These are phyloP conservation scores for Polietes domitor DNA, from an alignment of 2,888 invertebrate genomes.

Conservation along the genomic window DNA sequence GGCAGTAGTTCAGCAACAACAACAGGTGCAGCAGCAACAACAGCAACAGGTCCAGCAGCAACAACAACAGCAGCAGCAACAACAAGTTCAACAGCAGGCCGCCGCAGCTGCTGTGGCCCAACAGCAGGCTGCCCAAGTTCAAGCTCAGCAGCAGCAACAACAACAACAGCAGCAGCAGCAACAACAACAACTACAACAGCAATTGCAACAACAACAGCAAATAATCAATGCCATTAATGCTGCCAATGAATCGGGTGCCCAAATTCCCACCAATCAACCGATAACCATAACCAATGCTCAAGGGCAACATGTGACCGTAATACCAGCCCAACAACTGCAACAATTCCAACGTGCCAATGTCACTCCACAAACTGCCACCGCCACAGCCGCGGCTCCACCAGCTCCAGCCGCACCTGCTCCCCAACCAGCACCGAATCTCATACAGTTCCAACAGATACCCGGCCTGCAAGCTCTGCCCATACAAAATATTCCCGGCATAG, in stretches of 20 bases:
- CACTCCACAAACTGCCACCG: conserved; percentile 49
- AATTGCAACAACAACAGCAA: conserved; percentile 76
- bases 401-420: conserved; percentile 30
- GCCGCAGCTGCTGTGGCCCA: conserved; percentile 62
- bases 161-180: conserved; percentile 64
- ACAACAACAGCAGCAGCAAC: conserved; percentile 66
- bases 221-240: conserved; percentile 75
- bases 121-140: conserved; percentile 35
- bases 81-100: conserved; percentile 64
- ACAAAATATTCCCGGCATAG: conserved; percentile 89
- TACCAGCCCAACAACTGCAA: conserved; percentile 86
- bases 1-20: conserved; percentile 69
- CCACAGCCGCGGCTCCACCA: conserved; percentile 45
- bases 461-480: conserved; percentile 86
- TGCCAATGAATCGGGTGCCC: conserved; percentile 78
- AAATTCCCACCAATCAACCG: conserved; percentile 81
- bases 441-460: conserved; percentile 78
- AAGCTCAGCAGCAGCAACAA: conserved; percentile 66
- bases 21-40: conserved; percentile 70
- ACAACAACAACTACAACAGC: conserved; percentile 68
- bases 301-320: conserved; percentile 92
- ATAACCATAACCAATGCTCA: conserved; percentile 88
- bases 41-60: conserved; percentile 68
- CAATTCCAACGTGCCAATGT: conserved; percentile 74
- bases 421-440: conserved; percentile 71